Conservation (phyloP, 2,797 vertebrate genomes). For the Urophycis tenuis region DNA sequence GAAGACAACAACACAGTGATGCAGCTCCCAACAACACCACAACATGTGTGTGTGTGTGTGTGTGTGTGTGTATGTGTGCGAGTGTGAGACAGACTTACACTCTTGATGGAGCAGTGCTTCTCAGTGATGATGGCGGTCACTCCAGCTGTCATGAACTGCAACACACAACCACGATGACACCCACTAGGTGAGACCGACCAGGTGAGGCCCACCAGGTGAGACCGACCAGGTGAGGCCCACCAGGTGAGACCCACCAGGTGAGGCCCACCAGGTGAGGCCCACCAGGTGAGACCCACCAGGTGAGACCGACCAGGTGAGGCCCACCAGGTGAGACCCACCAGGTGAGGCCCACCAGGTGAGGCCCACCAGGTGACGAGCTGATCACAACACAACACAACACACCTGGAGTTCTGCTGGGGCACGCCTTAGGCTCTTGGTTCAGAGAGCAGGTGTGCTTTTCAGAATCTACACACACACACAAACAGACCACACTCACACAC, state of each 20-base stretch:
- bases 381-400: not conserved
- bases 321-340: not conserved
- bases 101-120: slow-evolving; percentile 52
- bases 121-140: slow-evolving; percentile 56
- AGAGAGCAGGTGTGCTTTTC: no score
- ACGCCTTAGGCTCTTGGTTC: not conserved
- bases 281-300: no score
- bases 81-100: slow-evolving; percentile 52
- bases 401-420: not conserved
- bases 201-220: no score
- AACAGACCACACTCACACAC: not conserved
- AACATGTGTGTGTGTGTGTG: not conserved
- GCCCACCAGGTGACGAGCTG: no score
- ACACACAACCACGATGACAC: slow-evolving; percentile 15
- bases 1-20: slow-evolving; percentile 29
- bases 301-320: not conserved
- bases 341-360: no score
- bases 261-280: no score
- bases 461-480: not conserved
- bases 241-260: no score
- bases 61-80: slow-evolving; percentile 11
- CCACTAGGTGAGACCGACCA: no score
- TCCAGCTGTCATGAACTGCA: slow-evolving; percentile 65
- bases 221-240: no score
- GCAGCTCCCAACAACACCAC: slow-evolving; percentile 40